These are phyloP conservation scores for Silvanus unidentatus DNA, from an alignment of 2,888 invertebrate species.

Conservation along the genomic window DNA sequence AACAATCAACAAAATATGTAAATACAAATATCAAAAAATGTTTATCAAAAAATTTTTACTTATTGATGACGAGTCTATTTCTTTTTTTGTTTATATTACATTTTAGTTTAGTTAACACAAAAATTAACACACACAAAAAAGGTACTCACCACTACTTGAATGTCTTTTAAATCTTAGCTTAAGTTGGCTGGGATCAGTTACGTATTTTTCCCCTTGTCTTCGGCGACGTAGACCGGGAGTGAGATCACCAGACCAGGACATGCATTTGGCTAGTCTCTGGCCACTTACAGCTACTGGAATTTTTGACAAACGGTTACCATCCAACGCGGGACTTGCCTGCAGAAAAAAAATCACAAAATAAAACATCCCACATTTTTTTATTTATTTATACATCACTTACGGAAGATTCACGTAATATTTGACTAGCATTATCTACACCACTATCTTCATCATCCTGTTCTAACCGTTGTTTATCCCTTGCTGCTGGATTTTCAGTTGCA, in stretches of 20 bases:
- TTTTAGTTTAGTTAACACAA: too few species aligned
- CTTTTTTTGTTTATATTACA: too few species aligned
- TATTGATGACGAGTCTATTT: too few species aligned
- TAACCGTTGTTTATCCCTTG: constrained; percentile 39
- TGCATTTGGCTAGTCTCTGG: constrained; percentile 61
- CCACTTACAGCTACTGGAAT: constrained; percentile 59
- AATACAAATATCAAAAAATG: too few species aligned
- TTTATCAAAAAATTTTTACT: too few species aligned
- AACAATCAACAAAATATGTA: too few species aligned
- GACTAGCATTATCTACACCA: constrained; percentile 45
- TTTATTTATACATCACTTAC: constrained; percentile 29
- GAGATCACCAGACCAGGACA: constrained; percentile 60
- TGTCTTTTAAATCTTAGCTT: constrained; percentile 73
- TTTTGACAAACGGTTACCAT: constrained; percentile 52
- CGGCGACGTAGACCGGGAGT: constrained; percentile 71
- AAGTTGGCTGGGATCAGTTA: constrained; percentile 76
- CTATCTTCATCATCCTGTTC: constrained; percentile 45
- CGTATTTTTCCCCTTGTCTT: constrained; percentile 75
- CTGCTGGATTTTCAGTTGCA: constrained; percentile 60
- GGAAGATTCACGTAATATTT: constrained; percentile 43
- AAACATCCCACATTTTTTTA: constrained; percentile 1
- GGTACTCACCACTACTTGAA: constrained; percentile 32
- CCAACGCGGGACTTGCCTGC: constrained; percentile 43
- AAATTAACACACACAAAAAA: too few species aligned
- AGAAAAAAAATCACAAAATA: too few species aligned